Evolutionary conservation across 2,113 vertebrate species (phyloP), one percentile per base, ranked within the genome.

Genomic region (Dicerorhinus sumatrensis): DNA sequence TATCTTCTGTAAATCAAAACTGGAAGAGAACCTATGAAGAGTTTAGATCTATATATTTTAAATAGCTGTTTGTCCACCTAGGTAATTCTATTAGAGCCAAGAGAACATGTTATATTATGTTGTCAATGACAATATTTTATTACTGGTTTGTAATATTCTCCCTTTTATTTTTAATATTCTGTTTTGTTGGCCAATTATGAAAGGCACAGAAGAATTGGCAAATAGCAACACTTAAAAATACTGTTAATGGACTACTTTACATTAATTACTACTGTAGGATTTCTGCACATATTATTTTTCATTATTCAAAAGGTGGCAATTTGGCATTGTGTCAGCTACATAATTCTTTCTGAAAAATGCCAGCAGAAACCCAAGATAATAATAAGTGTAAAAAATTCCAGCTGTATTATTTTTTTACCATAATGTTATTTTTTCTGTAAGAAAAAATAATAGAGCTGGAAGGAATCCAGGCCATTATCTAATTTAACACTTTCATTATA

Each of bases 281-380:
- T 76, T 89, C 16, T 76, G 54, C 21, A 72, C 12, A 39, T 63
- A 60, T 5, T 93, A 65, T 21, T 96, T 94, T 72, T 81, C 21
- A 85, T 73, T 51, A 90, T 73, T 93, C 75, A 81, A 86, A 80
- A 65, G 23, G 25, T 75, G 29, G n/a, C 9, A 46, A 70, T 97
- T 86, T 90, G 39, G 60, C 14, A 33, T 58, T 23, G 8, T 76
- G 46, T 92, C 60, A 80, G 67, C 20, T 84, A 85, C 23, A 56
- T 81, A 70, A 56, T 92, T 79, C 25, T 95, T 81, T 31, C 25
- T 82, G 58, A n/a, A 92, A 92, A 80, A 86, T 46, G n/a, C 27
- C 67, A 75, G 21, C 8, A 80, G 3, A 86, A 89, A 62, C 46
- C 3, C 23, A 65, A 36, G 31, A 48, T n/a, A 89, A 29, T 94